Evolutionary conservation across 1,140 invertebrate species (phyloP), one percentile per base, ranked within the genome.

Genomic region (Dendrolimus punctatus): DNA sequence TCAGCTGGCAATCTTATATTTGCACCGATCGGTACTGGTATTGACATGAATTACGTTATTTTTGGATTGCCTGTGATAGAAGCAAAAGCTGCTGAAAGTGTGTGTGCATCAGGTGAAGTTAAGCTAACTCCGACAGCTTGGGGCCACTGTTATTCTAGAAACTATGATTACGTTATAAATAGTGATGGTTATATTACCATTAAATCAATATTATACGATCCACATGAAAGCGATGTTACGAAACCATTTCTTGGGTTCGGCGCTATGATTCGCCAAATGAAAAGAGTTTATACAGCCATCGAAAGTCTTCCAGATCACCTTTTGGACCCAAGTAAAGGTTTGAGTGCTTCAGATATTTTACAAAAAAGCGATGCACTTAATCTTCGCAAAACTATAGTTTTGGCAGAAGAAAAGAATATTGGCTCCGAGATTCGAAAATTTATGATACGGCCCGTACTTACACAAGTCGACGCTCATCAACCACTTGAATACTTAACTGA

Each of bases 401-500:
- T 60, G 62, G 58, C 82, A 53, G 67, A 74, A 85, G 61, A 87
- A 80, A 62, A 73, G 73, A 62, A 82, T 77, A 71, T 76, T 88
- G 62, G 87, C 59, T 71, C 88, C 5, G 69, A 84, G 85, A 70
- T 92, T 88, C 65, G 88, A 86, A 78, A 85, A 87, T 63, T 82
- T 56, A 85, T 85, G 79, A 80, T 85, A 55, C 81, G 87, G 52
- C 90, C 90, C 7, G 89, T 92, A 4, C 80, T 91, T 36, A 85
- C 89, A 41, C 90, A 91, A 55, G 84, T 91, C 3, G 90, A 92
- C 68, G 88, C 89, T 40, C 88, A 90, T 64, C 90, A 92, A 67
- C 91, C 91, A 0, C 63, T 93, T 5, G 91, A 93, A 67, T 92
- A 92, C 75, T 72, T 93, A 8, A 92, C 91, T 5, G 92, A 93